Conservation (phyloP, 2,797 vertebrate species). For the Jordanella pulchra region DNA sequence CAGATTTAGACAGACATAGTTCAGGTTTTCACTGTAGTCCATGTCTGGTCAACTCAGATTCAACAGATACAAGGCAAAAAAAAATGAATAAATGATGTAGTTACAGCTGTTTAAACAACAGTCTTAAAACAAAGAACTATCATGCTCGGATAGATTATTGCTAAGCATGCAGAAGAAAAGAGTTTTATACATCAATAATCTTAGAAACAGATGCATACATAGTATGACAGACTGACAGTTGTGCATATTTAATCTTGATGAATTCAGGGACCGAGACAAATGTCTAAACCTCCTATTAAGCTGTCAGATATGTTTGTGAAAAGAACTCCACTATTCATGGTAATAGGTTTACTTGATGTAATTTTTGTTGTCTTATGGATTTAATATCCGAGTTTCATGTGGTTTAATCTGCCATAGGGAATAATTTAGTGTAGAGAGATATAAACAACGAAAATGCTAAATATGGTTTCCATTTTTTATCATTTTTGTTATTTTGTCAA, state of each 20-base stretch:
- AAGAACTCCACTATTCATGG: neutral
- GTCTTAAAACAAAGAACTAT: neutral
- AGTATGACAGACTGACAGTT: slow-evolving; percentile 1
- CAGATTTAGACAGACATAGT: neutral
- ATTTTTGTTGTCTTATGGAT: neutral
- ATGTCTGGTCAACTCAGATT: neutral
- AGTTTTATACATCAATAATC: neutral
- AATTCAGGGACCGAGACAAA: neutral
- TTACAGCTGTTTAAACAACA: neutral
- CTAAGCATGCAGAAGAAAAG: neutral
- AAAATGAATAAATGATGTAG: neutral
- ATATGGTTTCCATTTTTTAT: neutral
- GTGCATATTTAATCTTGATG: slow-evolving; percentile 1
- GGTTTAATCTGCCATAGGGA: neutral
- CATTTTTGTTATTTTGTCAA: too few relatives aligned
- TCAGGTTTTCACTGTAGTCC: neutral
- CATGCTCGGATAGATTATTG: neutral
- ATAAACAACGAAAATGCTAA: neutral
- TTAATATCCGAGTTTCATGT: neutral
- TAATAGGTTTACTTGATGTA: neutral
- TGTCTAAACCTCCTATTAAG: slow-evolving; percentile 2
- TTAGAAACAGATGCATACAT: neutral
- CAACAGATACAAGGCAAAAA: too few relatives aligned
- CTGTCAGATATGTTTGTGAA: neutral
- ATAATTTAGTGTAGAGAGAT: neutral